phyloP scores from a whole-genome alignment of 35 echinoderm and acorn worm genomes.

The Nesometra sesokonis region DNA sequence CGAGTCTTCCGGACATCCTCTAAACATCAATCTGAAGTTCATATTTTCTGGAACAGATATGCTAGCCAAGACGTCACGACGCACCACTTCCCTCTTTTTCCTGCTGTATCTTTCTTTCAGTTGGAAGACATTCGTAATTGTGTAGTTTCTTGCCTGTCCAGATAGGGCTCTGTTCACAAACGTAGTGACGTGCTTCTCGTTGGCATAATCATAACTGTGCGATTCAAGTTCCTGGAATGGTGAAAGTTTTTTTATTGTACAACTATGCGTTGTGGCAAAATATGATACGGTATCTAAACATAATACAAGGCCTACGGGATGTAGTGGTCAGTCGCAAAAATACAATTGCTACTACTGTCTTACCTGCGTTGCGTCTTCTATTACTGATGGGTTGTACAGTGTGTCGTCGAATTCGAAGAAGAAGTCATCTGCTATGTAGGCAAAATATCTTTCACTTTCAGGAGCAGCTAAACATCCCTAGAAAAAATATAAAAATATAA shows the following conservation, averaged over 20 bases:
- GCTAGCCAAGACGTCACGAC: neutral
- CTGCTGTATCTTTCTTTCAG: conserved; percentile 1
- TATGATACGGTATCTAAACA: no score
- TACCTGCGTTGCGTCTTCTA: neutral
- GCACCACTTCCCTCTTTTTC: neutral
- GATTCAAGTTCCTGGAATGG: conserved; percentile 26
- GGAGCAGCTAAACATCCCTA: conserved; percentile 53
- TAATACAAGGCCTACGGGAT: neutral
- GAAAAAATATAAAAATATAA: neutral
- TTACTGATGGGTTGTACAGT: neutral
- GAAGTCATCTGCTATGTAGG: conserved; percentile 40
- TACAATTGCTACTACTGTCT: conserved; percentile 1
- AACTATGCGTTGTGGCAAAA: no score
- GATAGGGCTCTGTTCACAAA: conserved; percentile 70
- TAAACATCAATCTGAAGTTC: neutral
- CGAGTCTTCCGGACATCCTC: conserved; percentile 47
- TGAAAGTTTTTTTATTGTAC: no score
- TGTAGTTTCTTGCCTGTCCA: conserved; percentile 40
- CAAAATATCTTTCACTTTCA: conserved; percentile 22
- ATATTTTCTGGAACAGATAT: neutral
- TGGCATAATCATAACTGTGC: conserved; percentile 27
- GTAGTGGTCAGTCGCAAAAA: neutral
- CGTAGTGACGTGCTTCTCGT: conserved; percentile 30
- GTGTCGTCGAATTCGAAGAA: neutral
- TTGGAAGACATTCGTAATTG: conserved; percentile 58